Conservation (phyloP, 2,113 vertebrate species). For the Macroglossus sobrinus region DNA sequence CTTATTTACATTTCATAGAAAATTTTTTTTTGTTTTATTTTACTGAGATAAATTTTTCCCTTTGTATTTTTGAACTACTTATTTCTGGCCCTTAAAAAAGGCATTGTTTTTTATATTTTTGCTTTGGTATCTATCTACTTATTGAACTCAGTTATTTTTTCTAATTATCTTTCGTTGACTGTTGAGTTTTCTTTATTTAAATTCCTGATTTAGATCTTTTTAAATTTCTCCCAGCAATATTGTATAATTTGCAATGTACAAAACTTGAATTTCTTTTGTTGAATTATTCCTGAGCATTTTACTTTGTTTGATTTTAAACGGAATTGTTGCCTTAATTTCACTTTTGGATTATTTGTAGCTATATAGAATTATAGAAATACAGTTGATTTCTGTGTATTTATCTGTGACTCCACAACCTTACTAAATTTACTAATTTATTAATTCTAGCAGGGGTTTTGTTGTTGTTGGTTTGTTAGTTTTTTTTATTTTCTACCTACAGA, state of each 20-base stretch:
- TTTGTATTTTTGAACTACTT: neutral
- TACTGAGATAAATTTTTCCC: neutral
- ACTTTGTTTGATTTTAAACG: neutral
- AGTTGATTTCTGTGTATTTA: neutral
- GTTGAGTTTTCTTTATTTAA: neutral
- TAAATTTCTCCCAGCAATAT: neutral
- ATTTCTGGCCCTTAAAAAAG: neutral
- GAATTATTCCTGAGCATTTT: neutral
- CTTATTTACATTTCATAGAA: neutral
- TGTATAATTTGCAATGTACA: neutral
- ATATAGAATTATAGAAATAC: neutral
- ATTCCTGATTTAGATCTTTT: neutral
- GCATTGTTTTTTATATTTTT: neutral
- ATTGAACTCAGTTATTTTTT: neutral
- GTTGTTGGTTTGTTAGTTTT: neutral
- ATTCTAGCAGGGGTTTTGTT: neutral
- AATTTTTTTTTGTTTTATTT: neutral
- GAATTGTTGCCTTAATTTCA: neutral
- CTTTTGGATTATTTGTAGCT: neutral
- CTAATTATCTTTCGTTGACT: neutral
- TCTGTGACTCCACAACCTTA: neutral
- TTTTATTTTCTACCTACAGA: neutral
- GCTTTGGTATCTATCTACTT: neutral
- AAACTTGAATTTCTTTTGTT: neutral
- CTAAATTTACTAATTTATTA: neutral